Percentiles rank a stretch among this genome's conserved stretches.
Conservation (phyloP, 1,140 invertebrate species). For the Lithobius niger region DNA sequence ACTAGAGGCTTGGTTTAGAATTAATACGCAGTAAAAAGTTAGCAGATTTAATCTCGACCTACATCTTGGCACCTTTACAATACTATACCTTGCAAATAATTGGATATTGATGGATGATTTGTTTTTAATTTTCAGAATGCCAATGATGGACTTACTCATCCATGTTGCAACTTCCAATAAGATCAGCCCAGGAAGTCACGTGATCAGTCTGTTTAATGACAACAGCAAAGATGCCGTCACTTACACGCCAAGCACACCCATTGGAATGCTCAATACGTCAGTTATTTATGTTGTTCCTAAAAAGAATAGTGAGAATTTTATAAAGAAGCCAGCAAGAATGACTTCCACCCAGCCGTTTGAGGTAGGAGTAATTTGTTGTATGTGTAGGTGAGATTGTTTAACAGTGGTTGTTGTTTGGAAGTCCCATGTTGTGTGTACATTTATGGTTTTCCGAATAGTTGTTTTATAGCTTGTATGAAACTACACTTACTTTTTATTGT, state of each 20-base stretch:
- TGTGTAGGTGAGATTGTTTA: too few species aligned
- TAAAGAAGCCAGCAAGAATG: slow-evolving; percentile 24
- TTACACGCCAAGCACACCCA: slow-evolving; percentile 66
- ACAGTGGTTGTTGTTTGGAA: too few species aligned
- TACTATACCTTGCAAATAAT: background rate
- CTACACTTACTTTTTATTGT: too few species aligned
- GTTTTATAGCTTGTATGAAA: too few species aligned
- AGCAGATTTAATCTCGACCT: background rate
- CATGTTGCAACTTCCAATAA: slow-evolving; percentile 58
- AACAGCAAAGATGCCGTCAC: slow-evolving; percentile 43
- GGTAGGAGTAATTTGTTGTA: slow-evolving; percentile 18
- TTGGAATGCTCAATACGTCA: slow-evolving; percentile 42
- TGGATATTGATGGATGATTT: slow-evolving; percentile 8
- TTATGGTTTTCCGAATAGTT: too few species aligned
- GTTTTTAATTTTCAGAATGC: slow-evolving; percentile 54
- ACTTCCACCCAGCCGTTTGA: slow-evolving; percentile 47
- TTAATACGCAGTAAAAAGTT: too few species aligned
- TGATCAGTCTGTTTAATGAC: slow-evolving; percentile 48
- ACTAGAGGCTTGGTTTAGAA: background rate
- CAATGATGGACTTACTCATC: slow-evolving; percentile 69
- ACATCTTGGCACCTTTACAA: background rate
- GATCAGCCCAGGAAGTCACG: slow-evolving; percentile 52
- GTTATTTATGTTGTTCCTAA: slow-evolving; percentile 47
- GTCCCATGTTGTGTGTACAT: too few species aligned
- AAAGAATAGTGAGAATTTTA: slow-evolving; percentile 24